phyloP scores from a whole-genome alignment of 2,888 invertebrate species.

The Thecocarcelia acutangulata region DNA sequence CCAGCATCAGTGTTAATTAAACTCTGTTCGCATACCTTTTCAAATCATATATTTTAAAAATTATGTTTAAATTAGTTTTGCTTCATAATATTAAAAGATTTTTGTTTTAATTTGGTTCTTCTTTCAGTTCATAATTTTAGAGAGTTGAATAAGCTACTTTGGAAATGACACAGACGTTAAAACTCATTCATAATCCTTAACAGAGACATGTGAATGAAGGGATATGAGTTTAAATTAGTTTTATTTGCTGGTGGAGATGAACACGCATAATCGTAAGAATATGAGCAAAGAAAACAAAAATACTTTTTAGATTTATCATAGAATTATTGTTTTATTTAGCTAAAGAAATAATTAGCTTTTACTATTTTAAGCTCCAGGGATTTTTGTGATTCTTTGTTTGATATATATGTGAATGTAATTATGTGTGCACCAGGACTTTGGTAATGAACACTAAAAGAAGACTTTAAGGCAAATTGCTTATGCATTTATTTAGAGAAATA shows the following conservation, averaged over 20 bases:
- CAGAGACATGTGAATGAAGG: neutral
- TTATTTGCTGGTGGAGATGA: conserved; percentile 37
- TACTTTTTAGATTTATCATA: conserved; percentile 22
- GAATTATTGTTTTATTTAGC: conserved; percentile 32
- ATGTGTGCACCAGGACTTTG: conserved; percentile 25
- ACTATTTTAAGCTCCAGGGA: conserved; percentile 55
- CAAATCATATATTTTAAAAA: conserved; percentile 2
- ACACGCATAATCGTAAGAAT: neutral
- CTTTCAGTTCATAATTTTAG: conserved; percentile 12
- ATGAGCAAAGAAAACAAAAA: neutral
- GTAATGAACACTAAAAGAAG: conserved; percentile 7
- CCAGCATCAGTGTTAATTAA: conserved; percentile 59
- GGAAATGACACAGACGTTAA: conserved; percentile 55
- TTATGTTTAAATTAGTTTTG: conserved; percentile 35
- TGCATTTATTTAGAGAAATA: too few relatives aligned
- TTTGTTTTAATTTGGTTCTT: conserved; percentile 38
- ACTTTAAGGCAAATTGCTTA: too few relatives aligned
- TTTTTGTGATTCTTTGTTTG: conserved; percentile 1
- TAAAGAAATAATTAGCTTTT: conserved; percentile 32
- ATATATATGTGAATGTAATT: too few relatives aligned
- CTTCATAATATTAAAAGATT: conserved; percentile 21
- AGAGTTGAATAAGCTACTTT: conserved; percentile 38
- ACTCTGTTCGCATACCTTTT: conserved; percentile 11
- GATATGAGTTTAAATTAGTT: conserved; percentile 37
- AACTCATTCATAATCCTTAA: conserved; percentile 29